phyloP scores from a whole-genome alignment of 2,797 vertebrate species.

The Sebastolobus alascanus region DNA sequence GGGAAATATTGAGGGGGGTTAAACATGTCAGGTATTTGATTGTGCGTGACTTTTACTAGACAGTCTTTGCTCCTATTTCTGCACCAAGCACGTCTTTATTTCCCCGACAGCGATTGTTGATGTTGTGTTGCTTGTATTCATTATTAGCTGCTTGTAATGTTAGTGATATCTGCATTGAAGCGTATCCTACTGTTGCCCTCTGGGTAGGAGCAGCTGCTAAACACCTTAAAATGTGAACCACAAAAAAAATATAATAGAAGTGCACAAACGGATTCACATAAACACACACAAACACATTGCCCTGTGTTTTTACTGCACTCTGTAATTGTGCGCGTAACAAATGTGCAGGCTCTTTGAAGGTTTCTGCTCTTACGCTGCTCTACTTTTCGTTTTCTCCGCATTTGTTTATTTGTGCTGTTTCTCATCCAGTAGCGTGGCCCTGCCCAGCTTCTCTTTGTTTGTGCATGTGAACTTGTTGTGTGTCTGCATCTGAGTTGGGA shows the following conservation, averaged over 20 bases:
- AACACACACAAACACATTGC: conserved; percentile 2
- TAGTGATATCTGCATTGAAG: not conserved
- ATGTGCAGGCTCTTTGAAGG: conserved; percentile 57
- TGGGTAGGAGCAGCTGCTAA: conserved; percentile 6
- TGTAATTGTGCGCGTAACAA: conserved; percentile 63
- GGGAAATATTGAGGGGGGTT: not conserved
- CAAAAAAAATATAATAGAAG: conserved; percentile 12
- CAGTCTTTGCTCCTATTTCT: not conserved
- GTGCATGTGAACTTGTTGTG: not conserved
- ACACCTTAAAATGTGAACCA: conserved; percentile 25
- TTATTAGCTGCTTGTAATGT: conserved; percentile 2
- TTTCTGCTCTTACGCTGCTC: conserved; percentile 18
- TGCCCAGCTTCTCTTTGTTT: conserved; percentile 7
- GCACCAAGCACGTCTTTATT: not conserved
- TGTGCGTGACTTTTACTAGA: not conserved
- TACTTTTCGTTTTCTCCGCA: conserved; percentile 23
- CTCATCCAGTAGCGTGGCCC: conserved; percentile 27
- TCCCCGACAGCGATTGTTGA: not conserved
- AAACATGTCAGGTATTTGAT: not conserved
- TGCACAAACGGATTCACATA: conserved; percentile 15
- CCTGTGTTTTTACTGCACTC: conserved; percentile 55
- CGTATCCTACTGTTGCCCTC: not conserved
- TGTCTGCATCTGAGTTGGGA: not conserved
- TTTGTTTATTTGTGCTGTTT: conserved; percentile 47
- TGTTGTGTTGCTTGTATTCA: not conserved